Conservation (phyloP, 2,797 vertebrate species). For the Spinus olivaceus region DNA sequence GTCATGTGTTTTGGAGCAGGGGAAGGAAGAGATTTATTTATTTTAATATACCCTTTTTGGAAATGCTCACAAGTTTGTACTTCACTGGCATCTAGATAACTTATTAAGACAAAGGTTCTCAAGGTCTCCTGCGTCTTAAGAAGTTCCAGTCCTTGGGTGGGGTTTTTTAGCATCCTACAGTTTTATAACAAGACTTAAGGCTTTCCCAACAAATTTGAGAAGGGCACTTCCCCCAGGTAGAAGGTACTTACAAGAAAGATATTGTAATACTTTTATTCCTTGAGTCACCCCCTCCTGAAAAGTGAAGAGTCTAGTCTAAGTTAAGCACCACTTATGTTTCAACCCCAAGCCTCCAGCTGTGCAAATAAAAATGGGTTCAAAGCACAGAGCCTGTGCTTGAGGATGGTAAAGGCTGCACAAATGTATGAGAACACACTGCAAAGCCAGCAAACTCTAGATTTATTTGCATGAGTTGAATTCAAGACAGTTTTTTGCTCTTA, state of each 20-base stretch:
- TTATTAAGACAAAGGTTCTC: neutral
- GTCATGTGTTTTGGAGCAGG: neutral
- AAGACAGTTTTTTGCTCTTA: neutral
- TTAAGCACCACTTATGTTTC: neutral
- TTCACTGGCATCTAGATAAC: neutral
- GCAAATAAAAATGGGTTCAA: constrained; percentile 45
- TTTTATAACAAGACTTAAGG: neutral
- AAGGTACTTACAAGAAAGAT: neutral
- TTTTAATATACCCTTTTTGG: neutral
- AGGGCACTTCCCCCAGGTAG: neutral
- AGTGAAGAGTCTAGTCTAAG: neutral
- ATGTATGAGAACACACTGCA: neutral
- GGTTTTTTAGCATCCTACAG: neutral
- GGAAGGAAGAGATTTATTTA: neutral
- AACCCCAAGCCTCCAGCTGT: constrained; percentile 27
- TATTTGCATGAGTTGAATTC: neutral
- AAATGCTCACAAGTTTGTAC: neutral
- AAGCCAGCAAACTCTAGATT: neutral
- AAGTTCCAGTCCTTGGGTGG: neutral
- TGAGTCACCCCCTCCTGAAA: neutral
- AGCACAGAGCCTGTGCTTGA: neutral
- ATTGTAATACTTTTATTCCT: neutral
- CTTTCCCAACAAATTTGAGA: neutral
- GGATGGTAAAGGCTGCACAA: neutral
- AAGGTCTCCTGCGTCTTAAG: neutral